These are phyloP conservation scores for Drosophila meridionalis DNA, from an alignment of 2,888 invertebrate genomes.

Conservation along the genomic window DNA sequence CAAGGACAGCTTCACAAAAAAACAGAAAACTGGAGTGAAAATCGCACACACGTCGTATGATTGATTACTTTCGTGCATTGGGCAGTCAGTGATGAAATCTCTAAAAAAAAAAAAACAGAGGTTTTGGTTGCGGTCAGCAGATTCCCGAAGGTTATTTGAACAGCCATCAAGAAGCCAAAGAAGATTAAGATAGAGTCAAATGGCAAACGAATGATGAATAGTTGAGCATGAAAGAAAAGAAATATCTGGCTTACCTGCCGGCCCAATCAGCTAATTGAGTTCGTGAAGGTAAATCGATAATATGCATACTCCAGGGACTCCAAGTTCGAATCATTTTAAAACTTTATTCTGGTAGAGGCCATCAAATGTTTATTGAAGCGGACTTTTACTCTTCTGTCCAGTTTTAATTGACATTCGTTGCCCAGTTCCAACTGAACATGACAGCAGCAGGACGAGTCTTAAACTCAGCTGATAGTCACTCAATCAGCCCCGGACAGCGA, in stretches of 20 bases:
- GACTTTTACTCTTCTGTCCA: neutral
- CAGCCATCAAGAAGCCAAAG: conserved; percentile 10
- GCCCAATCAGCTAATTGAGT: conserved; percentile 9
- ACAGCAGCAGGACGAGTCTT: conserved; percentile 8
- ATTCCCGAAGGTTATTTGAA: conserved; percentile 5
- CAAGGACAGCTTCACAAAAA: conserved; percentile 10
- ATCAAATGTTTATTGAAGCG: conserved; percentile 5
- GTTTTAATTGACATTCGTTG: conserved; percentile 37
- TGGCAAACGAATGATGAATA: conserved; percentile 9
- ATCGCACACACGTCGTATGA: conserved; percentile 47
- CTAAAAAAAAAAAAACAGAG: neutral
- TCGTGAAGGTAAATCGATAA: conserved; percentile 1
- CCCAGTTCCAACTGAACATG: conserved; percentile 13
- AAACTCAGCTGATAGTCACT: conserved; percentile 45
- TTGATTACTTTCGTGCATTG: conserved; percentile 53
- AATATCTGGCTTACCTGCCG: neutral
- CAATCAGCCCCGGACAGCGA: conserved; percentile 56
- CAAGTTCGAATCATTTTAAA: conserved; percentile 2
- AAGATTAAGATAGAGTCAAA: conserved; percentile 11
- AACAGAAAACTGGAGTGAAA: conserved; percentile 18
- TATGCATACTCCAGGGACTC: neutral
- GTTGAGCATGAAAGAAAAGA: neutral
- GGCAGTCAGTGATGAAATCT: conserved; percentile 37
- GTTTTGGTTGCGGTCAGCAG: conserved; percentile 7
- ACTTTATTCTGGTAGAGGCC: neutral